Conservation (phyloP, 2,797 vertebrate genomes). For the Hippocampus kuda region DNA sequence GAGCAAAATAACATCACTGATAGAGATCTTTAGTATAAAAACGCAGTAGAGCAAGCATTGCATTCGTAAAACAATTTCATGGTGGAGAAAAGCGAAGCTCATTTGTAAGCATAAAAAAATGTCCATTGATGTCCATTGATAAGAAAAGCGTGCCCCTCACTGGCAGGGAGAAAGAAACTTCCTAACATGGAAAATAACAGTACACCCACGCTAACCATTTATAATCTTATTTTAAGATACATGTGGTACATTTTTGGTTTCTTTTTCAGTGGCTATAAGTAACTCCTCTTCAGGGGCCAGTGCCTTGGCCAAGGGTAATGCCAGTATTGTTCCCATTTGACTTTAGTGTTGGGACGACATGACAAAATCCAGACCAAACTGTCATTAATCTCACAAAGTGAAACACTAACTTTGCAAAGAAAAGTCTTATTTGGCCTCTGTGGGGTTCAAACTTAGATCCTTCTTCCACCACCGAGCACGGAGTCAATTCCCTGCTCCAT, state of each 20-base stretch:
- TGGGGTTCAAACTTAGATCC: conserved; percentile 22
- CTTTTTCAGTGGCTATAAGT: not conserved
- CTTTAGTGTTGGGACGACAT: conserved; percentile 11
- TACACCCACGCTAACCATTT: not conserved
- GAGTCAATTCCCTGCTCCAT: conserved; percentile 12
- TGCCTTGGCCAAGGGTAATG: conserved; percentile 17
- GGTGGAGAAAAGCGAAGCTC: too few species aligned
- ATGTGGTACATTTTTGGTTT: not conserved
- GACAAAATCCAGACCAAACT: conserved; percentile 11
- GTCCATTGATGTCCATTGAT: too few species aligned
- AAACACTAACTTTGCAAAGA: conserved; percentile 12
- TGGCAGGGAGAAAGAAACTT: too few species aligned
- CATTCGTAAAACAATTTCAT: too few species aligned
- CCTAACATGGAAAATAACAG: not conserved
- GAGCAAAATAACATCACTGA: too few species aligned
- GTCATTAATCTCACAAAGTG: conserved; percentile 12
- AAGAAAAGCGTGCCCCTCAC: too few species aligned
- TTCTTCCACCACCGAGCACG: conserved; percentile 18
- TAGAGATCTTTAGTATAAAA: too few species aligned
- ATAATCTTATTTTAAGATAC: conserved; percentile 1
- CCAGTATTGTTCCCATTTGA: not conserved
- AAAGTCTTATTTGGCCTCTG: conserved; percentile 21
- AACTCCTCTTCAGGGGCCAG: conserved; percentile 10
- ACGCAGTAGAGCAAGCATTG: too few species aligned
- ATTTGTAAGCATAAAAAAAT: too few species aligned